Percentiles rank a stretch among this genome's conserved stretches.
Evolutionary conservation across 2,113 vertebrate genomes (phyloP).

Genomic region (Tursiops truncatus): DNA sequence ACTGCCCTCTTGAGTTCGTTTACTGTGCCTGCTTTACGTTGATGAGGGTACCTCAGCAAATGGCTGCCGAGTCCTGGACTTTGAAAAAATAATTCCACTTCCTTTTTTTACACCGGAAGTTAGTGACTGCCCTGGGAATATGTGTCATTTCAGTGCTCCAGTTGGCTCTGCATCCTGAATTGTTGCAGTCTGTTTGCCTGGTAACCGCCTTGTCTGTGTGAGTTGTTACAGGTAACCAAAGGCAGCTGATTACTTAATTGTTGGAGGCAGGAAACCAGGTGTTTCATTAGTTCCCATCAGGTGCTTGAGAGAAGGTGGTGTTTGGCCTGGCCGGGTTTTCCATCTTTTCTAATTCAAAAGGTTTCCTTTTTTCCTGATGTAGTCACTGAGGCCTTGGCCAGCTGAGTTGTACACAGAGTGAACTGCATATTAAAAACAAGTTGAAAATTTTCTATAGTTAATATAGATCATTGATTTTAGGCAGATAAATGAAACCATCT

Average conservation of each 20-base stretch:
- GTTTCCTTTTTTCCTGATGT: slow-evolving; percentile 67
- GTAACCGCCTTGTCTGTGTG: slow-evolving; percentile 83
- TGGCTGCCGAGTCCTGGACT: slow-evolving; percentile 67
- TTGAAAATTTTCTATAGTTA: neutral
- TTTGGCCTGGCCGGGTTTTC: slow-evolving; percentile 80
- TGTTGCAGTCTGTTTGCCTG: slow-evolving; percentile 83
- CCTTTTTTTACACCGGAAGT: slow-evolving; percentile 80
- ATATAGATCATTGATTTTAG: neutral
- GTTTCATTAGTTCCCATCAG: slow-evolving; percentile 86
- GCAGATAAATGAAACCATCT: neutral
- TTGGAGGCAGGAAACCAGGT: slow-evolving; percentile 84
- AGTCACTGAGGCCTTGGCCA: slow-evolving; percentile 61
- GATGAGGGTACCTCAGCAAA: slow-evolving; percentile 66
- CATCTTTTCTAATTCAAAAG: slow-evolving; percentile 80
- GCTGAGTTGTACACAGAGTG: slow-evolving; percentile 66
- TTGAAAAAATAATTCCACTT: slow-evolving; percentile 81
- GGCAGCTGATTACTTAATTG: slow-evolving; percentile 88
- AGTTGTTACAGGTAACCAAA: slow-evolving; percentile 89
- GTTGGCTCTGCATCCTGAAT: slow-evolving; percentile 80
- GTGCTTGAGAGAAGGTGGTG: slow-evolving; percentile 80
- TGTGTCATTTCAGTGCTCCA: slow-evolving; percentile 76
- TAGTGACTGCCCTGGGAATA: slow-evolving; percentile 79
- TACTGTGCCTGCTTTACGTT: slow-evolving; percentile 45
- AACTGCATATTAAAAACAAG: slow-evolving; percentile 47
- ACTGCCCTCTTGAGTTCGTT: slow-evolving; percentile 32